These are phyloP conservation scores for Melanostoma mellinum DNA, from an alignment of 2,888 invertebrate species.

Conservation along the genomic window DNA sequence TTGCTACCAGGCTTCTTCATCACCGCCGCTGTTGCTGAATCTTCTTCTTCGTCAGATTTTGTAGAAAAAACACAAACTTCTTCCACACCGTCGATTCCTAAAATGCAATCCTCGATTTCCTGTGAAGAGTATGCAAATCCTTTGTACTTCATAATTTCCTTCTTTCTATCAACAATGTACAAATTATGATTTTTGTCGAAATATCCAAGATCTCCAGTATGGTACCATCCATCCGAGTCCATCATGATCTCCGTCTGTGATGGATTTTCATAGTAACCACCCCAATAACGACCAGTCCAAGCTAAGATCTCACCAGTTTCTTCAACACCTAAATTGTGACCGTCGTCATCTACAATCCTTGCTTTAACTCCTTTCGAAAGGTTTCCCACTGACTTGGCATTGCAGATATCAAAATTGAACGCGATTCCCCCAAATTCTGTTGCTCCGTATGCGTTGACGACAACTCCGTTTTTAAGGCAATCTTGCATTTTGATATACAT, in stretches of 20 bases:
- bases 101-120: constrained; percentile 73
- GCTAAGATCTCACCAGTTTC: constrained; percentile 79
- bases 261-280: constrained; percentile 79
- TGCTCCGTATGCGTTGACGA: constrained; percentile 78
- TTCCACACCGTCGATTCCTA: constrained; percentile 52
- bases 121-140: constrained; percentile 70
- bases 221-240: constrained; percentile 80
- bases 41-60: constrained; percentile 42
- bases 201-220: constrained; percentile 81
- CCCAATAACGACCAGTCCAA: constrained; percentile 76
- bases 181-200: constrained; percentile 79
- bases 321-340: constrained; percentile 76
- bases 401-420: constrained; percentile 71
- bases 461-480: constrained; percentile 69
- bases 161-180: constrained; percentile 78
- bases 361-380: constrained; percentile 76
- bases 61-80: constrained; percentile 72
- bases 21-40: constrained; percentile 72
- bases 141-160: constrained; percentile 75
- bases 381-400: constrained; percentile 77
- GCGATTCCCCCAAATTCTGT: constrained; percentile 75
- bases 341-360: constrained; percentile 79
- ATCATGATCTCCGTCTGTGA: constrained; percentile 77
- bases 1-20: constrained; percentile 8
- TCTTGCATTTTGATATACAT: constrained; percentile 71